Evolutionary conservation across 2,797 vertebrate genomes (phyloP), one percentile per base, ranked within the genome.

Genomic region (Cyclopterus lumpus): DNA sequence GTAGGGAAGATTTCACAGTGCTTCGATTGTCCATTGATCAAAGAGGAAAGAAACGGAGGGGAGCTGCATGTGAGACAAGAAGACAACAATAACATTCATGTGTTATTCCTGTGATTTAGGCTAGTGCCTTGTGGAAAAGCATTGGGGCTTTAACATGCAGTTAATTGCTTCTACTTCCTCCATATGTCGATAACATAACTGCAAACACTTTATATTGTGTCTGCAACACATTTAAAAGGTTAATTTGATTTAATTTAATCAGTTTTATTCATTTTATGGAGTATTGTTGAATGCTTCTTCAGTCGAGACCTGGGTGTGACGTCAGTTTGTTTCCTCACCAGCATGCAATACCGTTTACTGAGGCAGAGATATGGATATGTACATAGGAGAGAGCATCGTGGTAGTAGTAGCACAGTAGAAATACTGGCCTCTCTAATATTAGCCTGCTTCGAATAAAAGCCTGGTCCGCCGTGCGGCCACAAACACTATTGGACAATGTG

Each of bases 1-100:
- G 65, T 6, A 79, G 78, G 82, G 79, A 69, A 26, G 83, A 91
- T 77, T 80, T 87, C 79, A 89, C 88, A 84, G 69, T 63, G 66
- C 71, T 77, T n/a, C 6, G 18, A 61, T 75, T 67, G 80, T 85
- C 42, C 59, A 60, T 30, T 77, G 68, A 86, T 63, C 62, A 65
- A 9, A n/a, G 24, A 65, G 9, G 20, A 46, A 18, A 55, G 57
- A 42, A 75, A 26, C n/a, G 15, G 14, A 60, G 32, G 48, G 66
- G 32, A 38, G 60, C 71, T 63, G 64, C 67, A 26, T 26, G 64
- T 26, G 51, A 69, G 63, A 77, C n/a, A 26, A 44, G 18, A 30
- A 28, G 34, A 42, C 60, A 44, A 26, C 59, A 20, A 64, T 8
- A 48, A 20, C 24, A 42, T 18, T 2, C 14, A 24, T 26, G 36